Conservation (phyloP, 2,797 vertebrate genomes). For the Chaetodon trifasciatus region DNA sequence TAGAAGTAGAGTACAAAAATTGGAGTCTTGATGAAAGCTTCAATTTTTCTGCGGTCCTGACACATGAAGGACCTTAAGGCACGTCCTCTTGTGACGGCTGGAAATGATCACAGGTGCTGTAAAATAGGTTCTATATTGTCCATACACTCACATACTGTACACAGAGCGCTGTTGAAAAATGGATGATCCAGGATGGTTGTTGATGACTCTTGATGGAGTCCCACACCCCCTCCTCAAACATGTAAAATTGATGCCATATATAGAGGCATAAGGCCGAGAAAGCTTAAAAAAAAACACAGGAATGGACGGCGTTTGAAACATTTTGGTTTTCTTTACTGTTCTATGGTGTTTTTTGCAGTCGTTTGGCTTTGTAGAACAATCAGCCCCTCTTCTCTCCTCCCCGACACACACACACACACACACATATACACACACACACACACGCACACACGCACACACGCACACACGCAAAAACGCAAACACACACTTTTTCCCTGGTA, state of each 20-base stretch:
- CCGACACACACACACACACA: not conserved
- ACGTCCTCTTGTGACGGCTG: constrained; percentile 10
- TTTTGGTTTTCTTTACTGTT: constrained; percentile 64
- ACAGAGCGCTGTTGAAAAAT: constrained; percentile 52
- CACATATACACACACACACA: not conserved
- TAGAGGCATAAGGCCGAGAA: constrained; percentile 22
- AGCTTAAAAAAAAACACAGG: not conserved
- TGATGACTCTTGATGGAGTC: constrained; percentile 52
- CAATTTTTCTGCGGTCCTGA: constrained; percentile 25
- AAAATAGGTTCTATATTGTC: constrained; percentile 48
- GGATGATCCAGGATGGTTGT: constrained; percentile 50
- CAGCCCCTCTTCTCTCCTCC: not conserved
- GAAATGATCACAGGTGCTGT: constrained; percentile 59
- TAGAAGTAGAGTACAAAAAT: constrained; percentile 10
- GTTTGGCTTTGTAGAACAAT: constrained; percentile 76
- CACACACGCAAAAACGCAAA: constrained; percentile 20
- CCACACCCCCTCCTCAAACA: constrained; percentile 44
- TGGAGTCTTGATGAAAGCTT: constrained; percentile 32
- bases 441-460: constrained; percentile 2
- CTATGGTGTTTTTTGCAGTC: constrained; percentile 70
- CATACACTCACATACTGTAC: constrained; percentile 20
- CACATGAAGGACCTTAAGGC: constrained; percentile 14
- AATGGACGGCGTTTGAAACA: constrained; percentile 13
- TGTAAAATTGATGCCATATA: constrained; percentile 59
- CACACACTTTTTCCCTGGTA: constrained; percentile 48